Conservation (phyloP, 2,797 vertebrate species). For the Rallus crepitans region DNA sequence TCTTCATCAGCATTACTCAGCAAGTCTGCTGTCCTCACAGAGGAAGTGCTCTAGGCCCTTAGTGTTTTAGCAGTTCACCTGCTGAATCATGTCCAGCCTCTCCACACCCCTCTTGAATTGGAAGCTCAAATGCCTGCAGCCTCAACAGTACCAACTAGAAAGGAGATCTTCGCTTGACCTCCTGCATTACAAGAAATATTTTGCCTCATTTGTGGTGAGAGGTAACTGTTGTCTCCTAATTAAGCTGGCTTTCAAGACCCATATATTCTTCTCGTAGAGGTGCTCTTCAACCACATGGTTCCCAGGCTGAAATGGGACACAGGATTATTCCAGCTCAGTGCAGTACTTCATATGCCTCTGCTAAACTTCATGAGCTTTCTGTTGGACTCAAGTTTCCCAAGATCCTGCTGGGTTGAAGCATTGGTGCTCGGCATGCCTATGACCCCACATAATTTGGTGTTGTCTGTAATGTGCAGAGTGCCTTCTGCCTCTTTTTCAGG, state of each 20-base stretch:
- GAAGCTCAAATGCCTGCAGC: not conserved
- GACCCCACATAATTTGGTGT: not conserved
- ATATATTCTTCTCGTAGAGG: not conserved
- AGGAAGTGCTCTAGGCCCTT: not conserved
- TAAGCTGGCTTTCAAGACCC: not conserved
- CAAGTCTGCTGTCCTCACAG: not conserved
- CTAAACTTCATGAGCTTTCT: not conserved
- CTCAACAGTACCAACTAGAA: not conserved
- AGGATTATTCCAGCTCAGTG: not conserved
- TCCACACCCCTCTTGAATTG: not conserved
- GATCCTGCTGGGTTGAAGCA: not conserved
- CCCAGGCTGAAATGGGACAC: not conserved
- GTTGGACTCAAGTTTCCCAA: not conserved
- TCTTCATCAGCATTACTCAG: not conserved
- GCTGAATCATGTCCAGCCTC: not conserved
- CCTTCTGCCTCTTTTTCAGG: not conserved
- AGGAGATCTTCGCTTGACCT: not conserved
- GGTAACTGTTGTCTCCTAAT: not conserved
- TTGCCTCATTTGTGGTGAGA: not conserved
- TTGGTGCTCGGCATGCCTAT: not conserved
- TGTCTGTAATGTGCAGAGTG: not conserved
- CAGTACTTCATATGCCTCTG: not conserved
- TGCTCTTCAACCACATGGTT: not conserved
- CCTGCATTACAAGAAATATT: rapidly evolving
- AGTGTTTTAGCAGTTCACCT: not conserved